Conservation (phyloP, 2,888 invertebrate genomes). For the Lysandra bellargus region DNA sequence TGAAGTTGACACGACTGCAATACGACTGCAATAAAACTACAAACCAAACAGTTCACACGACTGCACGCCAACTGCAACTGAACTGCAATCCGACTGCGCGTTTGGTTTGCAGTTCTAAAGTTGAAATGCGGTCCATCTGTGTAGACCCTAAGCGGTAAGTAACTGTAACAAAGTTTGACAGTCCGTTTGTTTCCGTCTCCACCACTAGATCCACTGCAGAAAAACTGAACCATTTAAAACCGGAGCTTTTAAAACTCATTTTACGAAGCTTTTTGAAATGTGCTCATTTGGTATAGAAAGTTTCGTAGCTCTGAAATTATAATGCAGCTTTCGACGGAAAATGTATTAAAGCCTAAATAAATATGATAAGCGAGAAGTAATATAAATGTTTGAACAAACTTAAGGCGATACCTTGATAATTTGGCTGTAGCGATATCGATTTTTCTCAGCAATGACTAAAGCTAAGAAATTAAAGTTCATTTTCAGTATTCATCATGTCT, state of each 20-base stretch:
- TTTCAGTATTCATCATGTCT: too few species aligned
- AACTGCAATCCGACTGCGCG: too few species aligned
- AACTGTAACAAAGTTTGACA: not conserved
- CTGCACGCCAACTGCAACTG: too few species aligned
- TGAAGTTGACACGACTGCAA: too few species aligned
- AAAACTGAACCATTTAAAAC: conserved; percentile 16
- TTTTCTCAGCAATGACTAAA: too few species aligned
- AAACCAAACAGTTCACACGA: too few species aligned
- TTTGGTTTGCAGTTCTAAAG: too few species aligned
- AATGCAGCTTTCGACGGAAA: not conserved
- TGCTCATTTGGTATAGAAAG: conserved; percentile 2
- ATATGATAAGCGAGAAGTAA: conserved; percentile 6
- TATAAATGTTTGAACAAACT: not conserved
- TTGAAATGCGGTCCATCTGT: too few species aligned
- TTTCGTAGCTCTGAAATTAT: not conserved
- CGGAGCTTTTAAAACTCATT: not conserved
- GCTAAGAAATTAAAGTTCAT: too few species aligned
- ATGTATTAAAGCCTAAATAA: conserved; percentile 7
- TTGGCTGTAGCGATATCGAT: too few species aligned
- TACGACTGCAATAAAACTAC: too few species aligned
- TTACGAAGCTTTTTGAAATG: not conserved
- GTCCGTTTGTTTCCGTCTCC: not conserved
- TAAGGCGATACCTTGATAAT: too few species aligned
- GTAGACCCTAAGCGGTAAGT: not conserved
- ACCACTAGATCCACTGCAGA: not conserved